These are phyloP conservation scores for Buceros bicornis DNA, from an alignment of 2,797 vertebrate species.

Conservation along the genomic window DNA sequence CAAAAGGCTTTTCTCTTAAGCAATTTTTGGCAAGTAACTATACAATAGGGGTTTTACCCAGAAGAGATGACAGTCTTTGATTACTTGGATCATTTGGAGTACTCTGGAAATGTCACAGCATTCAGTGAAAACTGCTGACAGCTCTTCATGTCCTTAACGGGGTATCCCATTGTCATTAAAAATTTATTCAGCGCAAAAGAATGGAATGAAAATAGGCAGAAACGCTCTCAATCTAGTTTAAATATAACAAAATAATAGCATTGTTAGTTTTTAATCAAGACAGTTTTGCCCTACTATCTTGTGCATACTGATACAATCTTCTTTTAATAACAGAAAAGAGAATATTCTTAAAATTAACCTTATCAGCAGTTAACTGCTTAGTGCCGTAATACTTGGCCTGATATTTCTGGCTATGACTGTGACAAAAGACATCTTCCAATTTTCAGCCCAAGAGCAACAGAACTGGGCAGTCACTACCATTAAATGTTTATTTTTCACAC, in stretches of 20 bases:
- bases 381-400: neutral
- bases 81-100: neutral
- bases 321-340: neutral
- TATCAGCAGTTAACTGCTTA: neutral
- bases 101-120: neutral
- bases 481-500: neutral
- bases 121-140: neutral
- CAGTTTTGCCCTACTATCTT: neutral
- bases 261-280: neutral
- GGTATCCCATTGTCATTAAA: neutral
- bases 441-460: neutral
- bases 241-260: neutral
- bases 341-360: neutral
- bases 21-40: neutral
- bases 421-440: neutral
- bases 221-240: neutral
- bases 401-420: neutral
- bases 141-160: neutral
- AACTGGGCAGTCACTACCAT: neutral
- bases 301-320: neutral
- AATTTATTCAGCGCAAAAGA: neutral
- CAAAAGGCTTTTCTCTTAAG: neutral
- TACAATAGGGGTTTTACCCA: neutral
- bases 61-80: neutral
- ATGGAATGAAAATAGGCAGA: conserved; percentile 16